A percentile compares a stretch with the other conserved stretches of the same genome.
phyloP scores from a whole-genome alignment of 2,797 vertebrate species.

The Pipistrellus kuhlii region DNA sequence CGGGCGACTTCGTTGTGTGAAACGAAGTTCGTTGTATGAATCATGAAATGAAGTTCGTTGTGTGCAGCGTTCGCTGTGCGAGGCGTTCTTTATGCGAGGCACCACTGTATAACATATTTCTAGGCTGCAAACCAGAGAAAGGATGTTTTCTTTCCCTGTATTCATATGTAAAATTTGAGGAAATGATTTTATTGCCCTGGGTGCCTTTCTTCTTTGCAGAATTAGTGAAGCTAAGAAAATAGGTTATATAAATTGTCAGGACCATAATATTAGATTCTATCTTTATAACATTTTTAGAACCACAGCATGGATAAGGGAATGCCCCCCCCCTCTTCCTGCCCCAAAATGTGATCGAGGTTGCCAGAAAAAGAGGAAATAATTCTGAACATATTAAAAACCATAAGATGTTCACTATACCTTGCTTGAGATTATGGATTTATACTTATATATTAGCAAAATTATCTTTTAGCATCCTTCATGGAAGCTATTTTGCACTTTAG shows the following conservation, averaged over 20 bases:
- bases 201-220: not conserved
- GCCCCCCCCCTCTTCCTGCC: not conserved
- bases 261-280: not conserved
- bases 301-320: not conserved
- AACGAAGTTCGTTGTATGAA: no score
- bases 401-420: not conserved
- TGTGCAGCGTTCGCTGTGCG: no score
- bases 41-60: no score
- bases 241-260: not conserved
- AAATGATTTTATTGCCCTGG: not conserved
- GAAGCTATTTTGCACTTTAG: constrained; percentile 43
- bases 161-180: not conserved
- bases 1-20: no score
- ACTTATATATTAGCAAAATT: not conserved
- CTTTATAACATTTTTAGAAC: not conserved
- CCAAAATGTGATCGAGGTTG: not conserved
- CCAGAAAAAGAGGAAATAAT: not conserved
- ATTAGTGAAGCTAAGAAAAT: not conserved
- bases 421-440: not conserved
- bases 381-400: not conserved
- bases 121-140: not conserved
- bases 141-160: not conserved
- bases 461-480: not conserved
- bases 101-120: not conserved
- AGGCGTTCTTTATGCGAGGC: no score